A percentile compares a stretch with the other conserved stretches of the same genome.
Evolutionary conservation across 2,888 invertebrate species (phyloP).

Genomic region (Catocala sponsa): DNA sequence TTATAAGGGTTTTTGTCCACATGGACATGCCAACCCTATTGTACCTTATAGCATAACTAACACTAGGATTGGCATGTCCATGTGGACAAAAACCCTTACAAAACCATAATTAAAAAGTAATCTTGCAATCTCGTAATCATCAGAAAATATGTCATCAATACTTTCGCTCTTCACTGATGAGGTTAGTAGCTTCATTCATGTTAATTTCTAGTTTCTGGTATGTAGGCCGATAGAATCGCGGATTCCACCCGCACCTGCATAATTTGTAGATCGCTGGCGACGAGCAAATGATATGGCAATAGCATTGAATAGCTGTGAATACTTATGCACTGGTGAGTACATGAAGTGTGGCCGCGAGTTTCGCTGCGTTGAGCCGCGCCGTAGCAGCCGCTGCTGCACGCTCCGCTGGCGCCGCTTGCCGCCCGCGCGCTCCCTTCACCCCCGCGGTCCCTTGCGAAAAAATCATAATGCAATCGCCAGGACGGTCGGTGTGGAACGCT

Average conservation of each 20-base stretch:
- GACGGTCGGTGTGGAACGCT: slow-evolving; percentile 86
- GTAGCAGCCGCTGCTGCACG: slow-evolving; percentile 82
- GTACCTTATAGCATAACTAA: too few relatives aligned
- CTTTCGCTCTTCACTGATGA: slow-evolving; percentile 23
- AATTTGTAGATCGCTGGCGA: slow-evolving; percentile 50
- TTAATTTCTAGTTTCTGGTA: slow-evolving; percentile 38
- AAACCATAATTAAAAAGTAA: too few relatives aligned
- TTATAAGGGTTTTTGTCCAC: too few relatives aligned
- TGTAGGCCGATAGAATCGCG: slow-evolving; percentile 46
- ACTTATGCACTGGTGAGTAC: slow-evolving; percentile 61
- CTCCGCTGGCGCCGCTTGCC: slow-evolving; percentile 76
- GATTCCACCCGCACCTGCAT: slow-evolving; percentile 49
- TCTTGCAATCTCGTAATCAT: background rate
- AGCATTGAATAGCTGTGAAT: slow-evolving; percentile 56
- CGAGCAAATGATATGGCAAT: slow-evolving; percentile 51
- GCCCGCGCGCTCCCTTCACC: slow-evolving; percentile 71
- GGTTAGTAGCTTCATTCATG: slow-evolving; percentile 40
- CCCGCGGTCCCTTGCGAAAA: slow-evolving; percentile 86
- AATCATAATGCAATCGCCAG: slow-evolving; percentile 87
- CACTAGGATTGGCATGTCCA: too few relatives aligned
- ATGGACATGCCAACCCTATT: too few relatives aligned
- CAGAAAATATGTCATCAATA: slow-evolving; percentile 5
- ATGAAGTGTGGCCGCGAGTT: slow-evolving; percentile 67
- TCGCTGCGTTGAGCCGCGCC: slow-evolving; percentile 75
- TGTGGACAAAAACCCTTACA: too few relatives aligned